Evolutionary conservation across 1,140 invertebrate species (phyloP).

Genomic region (Augochlora pura): DNA sequence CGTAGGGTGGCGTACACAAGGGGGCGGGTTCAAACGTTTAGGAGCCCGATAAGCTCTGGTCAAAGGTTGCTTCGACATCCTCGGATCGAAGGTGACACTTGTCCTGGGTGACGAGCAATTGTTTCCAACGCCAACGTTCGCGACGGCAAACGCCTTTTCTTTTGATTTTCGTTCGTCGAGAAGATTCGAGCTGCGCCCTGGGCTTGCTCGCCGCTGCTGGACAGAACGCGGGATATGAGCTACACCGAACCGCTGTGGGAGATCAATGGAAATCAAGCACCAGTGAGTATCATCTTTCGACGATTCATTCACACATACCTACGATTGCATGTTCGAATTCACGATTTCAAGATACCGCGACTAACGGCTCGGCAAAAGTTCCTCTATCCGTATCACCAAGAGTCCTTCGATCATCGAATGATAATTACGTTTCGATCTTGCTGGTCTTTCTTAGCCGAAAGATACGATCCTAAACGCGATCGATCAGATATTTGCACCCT

Average conservation of each 20-base stretch:
- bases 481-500: too few species aligned
- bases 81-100: conserved; percentile 32
- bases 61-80: not conserved
- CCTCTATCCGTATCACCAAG: too few species aligned
- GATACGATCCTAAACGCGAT: too few species aligned
- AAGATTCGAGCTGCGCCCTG: conserved; percentile 5
- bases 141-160: conserved; percentile 28
- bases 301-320: too few species aligned
- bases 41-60: not conserved
- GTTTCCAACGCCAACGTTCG: not conserved
- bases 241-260: conserved; percentile 78
- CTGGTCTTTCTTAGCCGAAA: too few species aligned
- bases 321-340: too few species aligned
- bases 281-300: conserved; percentile 67
- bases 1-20: conserved; percentile 10
- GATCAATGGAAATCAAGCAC: conserved; percentile 78
- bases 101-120: not conserved
- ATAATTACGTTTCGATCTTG: too few species aligned
- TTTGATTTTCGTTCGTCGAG: conserved; percentile 47
- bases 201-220: conserved; percentile 30
- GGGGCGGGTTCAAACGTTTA: conserved; percentile 17
- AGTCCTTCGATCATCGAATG: too few species aligned
- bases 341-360: too few species aligned
- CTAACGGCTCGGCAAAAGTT: too few species aligned
- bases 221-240: conserved; percentile 75